Evolutionary conservation across 2,888 invertebrate species (phyloP), one percentile per base, ranked within the genome.

Genomic region (Teinopalpus imperialis): DNA sequence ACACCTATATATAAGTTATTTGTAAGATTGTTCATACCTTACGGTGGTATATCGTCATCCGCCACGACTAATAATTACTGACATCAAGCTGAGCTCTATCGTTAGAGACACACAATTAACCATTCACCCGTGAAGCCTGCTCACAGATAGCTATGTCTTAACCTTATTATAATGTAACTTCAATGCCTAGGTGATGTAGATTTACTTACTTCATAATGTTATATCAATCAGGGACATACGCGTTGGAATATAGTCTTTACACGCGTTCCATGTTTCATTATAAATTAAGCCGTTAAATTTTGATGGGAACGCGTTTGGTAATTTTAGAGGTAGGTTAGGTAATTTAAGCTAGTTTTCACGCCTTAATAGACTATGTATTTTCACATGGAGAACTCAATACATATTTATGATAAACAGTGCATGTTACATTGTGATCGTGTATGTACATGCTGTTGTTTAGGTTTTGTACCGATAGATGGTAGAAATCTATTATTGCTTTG

Each of bases 111-210:
- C 45, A 45, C 56, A 57, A 57, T 57, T 57, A 56, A 51, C 56
- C 49, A 57, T 56, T 56, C 57, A 56, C 51, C 56, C 57, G 52
- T 57, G 52, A 56, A 54, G 52, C 44, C 51, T 44, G 48, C 47
- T 34, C 47, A 43, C 42, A 47, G 37, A 35, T 42, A 47, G 30
- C 31, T 42, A 34, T 34, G 29, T 34, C 32, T 13, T 23, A 45
- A 16, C 26, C 40, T 27, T 45, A 45, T 39, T 44, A 44, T 37
- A 44, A 20, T 13, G 43, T 43, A 29, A 43, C 35, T 43, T 37
- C 39, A 39, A 39, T 45, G 39, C 39, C 45, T 45, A 39, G 45
- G 32, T 45, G 24, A 39, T 32, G 45, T 34, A 45, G 45, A 45
- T 45, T 45, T 39, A 45, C 45, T 45, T 39, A 45, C 45, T 32